A percentile compares a stretch with the other conserved stretches of the same genome.
Evolutionary conservation across 2,797 vertebrate genomes (phyloP).

Genomic region (Clarias fuscus): DNA sequence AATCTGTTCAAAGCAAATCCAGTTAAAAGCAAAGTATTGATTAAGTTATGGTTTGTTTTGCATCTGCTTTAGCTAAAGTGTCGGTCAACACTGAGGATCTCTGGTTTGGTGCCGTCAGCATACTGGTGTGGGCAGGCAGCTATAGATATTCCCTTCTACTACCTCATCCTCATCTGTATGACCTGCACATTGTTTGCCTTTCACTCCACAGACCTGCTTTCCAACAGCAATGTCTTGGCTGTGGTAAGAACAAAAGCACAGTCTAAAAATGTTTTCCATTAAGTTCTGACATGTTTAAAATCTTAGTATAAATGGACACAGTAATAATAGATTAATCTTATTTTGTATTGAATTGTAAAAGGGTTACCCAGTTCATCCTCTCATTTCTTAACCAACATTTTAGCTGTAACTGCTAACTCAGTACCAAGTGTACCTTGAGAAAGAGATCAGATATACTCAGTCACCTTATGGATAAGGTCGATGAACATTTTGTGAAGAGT

Average conservation of each 20-base stretch:
- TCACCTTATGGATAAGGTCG: too few species aligned
- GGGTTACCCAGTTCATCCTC: background rate
- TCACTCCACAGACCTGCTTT: slow-evolving; percentile 73
- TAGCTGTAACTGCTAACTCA: too few species aligned
- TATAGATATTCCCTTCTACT: slow-evolving; percentile 83
- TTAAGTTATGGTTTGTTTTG: background rate
- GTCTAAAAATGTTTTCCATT: background rate
- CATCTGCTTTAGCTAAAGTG: slow-evolving; percentile 76
- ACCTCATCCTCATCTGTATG: slow-evolving; percentile 76
- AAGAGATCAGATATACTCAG: too few species aligned
- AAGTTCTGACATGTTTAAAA: background rate
- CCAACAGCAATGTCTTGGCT: slow-evolving; percentile 67
- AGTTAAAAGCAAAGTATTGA: background rate
- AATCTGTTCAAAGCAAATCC: background rate
- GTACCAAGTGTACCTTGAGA: too few species aligned
- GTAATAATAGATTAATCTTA: background rate
- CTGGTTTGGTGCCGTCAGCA: slow-evolving; percentile 86
- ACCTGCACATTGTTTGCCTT: slow-evolving; percentile 74
- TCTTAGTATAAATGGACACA: background rate
- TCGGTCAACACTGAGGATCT: slow-evolving; percentile 80
- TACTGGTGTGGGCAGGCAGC: slow-evolving; percentile 92
- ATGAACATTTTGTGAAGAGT: too few species aligned
- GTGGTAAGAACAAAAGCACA: slow-evolving; percentile 68
- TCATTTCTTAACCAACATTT: background rate
- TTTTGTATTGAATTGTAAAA: background rate